These are phyloP conservation scores for Panzeria rudis DNA, from an alignment of 2,888 invertebrate genomes.

Conservation along the genomic window DNA sequence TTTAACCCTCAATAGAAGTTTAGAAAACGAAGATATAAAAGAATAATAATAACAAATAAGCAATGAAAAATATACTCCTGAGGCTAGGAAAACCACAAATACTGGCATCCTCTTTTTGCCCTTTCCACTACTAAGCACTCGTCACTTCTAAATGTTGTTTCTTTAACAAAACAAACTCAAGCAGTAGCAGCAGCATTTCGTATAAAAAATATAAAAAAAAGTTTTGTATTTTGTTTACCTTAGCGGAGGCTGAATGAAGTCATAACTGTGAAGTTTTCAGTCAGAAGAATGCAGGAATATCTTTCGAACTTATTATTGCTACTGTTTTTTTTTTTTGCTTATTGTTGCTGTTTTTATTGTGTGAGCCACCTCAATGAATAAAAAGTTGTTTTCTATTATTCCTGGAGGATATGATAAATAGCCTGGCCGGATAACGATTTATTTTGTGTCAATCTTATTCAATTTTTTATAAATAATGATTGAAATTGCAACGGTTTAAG, in stretches of 20 bases:
- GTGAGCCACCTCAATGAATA: constrained; percentile 6
- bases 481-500: background rate
- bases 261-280: background rate
- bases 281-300: constrained; percentile 46
- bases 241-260: constrained; percentile 26
- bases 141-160: constrained; percentile 46
- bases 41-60: constrained; percentile 67
- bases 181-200: background rate
- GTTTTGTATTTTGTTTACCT: constrained; percentile 45
- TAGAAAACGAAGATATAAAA: constrained; percentile 16
- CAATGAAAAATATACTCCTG: constrained; percentile 69
- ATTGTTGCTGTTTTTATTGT: constrained; percentile 27
- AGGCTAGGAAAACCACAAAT: constrained; percentile 61
- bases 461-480: constrained; percentile 73
- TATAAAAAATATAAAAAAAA: constrained; percentile 1
- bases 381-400: constrained; percentile 52
- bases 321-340: constrained; percentile 26
- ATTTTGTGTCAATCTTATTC: constrained; percentile 78
- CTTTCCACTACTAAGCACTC: constrained; percentile 1
- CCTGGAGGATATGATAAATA: constrained; percentile 81
- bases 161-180: constrained; percentile 19
- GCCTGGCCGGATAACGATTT: constrained; percentile 72
- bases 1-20: constrained; percentile 55
- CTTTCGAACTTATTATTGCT: constrained; percentile 73
- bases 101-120: constrained; percentile 4